Base-by-base conservation (phyloP, 2,113 vertebrate genomes). In the Setophaga kirtlandii region DNA sequence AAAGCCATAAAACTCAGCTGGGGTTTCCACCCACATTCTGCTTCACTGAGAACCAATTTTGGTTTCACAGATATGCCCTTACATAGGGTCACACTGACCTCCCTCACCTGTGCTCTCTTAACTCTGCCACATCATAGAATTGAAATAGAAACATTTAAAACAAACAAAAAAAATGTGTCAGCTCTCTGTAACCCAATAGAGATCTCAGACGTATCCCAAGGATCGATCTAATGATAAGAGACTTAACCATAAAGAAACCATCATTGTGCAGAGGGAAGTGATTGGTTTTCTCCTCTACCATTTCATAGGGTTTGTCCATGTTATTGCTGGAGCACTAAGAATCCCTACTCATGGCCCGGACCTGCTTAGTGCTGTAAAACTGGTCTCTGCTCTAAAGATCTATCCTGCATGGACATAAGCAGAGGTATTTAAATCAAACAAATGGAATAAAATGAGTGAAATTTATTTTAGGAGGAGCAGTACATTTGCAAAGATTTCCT, bases 161-260 rank as follows among this genome's bases (percentile, higher is more conserved):
- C 3, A 49, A 49, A 14, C 24, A 1, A 8, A 65, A 87, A 53
- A 10, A 12, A 2, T 11, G 35, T 46, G 15, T 35, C 52, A 41
- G 28, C 5, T 71, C 37, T 39, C 56, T 87, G 64, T 37, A 79
- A 56, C 3, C 4, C 55, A 41, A 25, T 25, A 23, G 55, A 71
- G 25, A 39, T 18, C 41, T 60, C 56, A 67, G 11, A 78, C 24
- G 22, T 11, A 70, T 11, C 30, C 23, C 27, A 58, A 12, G 11
- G 11, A 63, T 9, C 0, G 0, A 28, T 6, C 23, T 37, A 31
- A 21, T 28, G 7, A 35, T 73, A n/a, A 56, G 47, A 83, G 87
- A 64, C 4, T 24, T 55, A 28, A 83, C 18, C 27, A 41, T 35
- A 76, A 41, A 46, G 15, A 76, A 64, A 52, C 27, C 10, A 71